Conservation (phyloP, 1,140 invertebrate species). For the Dinothrombium tinctorium region DNA sequence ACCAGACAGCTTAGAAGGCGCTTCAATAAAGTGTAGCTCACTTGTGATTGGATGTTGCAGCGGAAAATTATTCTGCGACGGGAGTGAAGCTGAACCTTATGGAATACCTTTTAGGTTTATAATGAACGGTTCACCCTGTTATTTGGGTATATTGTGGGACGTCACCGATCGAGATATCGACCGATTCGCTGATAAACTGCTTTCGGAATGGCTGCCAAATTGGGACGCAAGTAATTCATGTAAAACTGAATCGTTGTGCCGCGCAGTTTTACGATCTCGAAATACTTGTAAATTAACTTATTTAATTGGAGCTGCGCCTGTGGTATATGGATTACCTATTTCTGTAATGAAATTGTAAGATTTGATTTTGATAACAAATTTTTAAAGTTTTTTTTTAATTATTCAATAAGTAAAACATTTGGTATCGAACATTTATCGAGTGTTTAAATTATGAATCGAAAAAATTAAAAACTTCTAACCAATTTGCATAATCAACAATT, state of each 20-base stretch:
- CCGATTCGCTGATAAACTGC: constrained; percentile 35
- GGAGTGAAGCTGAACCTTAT: constrained; percentile 32
- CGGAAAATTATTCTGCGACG: constrained; percentile 29
- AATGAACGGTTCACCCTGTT: constrained; percentile 34
- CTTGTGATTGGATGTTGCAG: constrained; percentile 52
- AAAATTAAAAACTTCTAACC: no score
- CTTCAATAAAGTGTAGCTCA: constrained; percentile 31
- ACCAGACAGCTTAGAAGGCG: constrained; percentile 1
- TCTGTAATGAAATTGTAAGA: not conserved
- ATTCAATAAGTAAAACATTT: no score
- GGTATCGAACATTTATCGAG: no score
- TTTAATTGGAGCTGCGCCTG: constrained; percentile 24
- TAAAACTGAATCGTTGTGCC: constrained; percentile 2
- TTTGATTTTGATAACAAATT: no score
- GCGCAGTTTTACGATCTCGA: constrained; percentile 14
- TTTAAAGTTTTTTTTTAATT: no score
- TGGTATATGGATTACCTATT: constrained; percentile 26
- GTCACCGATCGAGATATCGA: constrained; percentile 58
- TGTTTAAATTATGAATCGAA: no score
- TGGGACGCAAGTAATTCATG: not conserved
- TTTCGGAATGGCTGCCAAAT: constrained; percentile 32
- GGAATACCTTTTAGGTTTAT: constrained; percentile 20
- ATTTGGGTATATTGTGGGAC: constrained; percentile 55
- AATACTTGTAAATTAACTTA: constrained; percentile 20
- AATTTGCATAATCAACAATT: no score